Evolutionary conservation across 2,797 vertebrate genomes (phyloP).

Genomic region (Erethizon dorsatum): DNA sequence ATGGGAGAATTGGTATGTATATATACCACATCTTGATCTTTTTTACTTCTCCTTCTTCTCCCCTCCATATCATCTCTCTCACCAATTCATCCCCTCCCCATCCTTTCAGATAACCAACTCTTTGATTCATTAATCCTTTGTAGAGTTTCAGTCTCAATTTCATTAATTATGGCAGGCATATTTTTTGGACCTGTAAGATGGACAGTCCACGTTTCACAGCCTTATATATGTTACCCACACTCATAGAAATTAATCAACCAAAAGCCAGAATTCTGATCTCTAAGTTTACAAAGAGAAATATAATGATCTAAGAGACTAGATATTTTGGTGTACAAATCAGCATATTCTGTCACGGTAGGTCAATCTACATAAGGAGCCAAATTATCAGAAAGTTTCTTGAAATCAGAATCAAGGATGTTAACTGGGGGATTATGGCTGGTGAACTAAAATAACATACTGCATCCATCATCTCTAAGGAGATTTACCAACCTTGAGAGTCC

Average conservation of each 20-base stretch:
- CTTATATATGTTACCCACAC: neutral
- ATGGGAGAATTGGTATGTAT: neutral
- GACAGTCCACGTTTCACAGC: neutral
- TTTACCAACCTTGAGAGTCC: neutral
- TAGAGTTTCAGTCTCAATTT: neutral
- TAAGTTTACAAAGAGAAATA: slow-evolving; percentile 57
- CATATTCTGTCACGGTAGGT: neutral
- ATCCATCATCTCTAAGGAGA: neutral
- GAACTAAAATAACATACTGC: neutral
- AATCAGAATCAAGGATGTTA: neutral
- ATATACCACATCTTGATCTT: neutral
- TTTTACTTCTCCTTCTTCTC: neutral
- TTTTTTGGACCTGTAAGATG: slow-evolving; percentile 2
- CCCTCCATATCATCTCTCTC: neutral
- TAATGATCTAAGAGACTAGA: neutral
- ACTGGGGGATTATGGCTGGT: neutral
- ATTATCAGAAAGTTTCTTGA: slow-evolving; percentile 11
- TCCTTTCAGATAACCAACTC: neutral
- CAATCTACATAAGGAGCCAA: slow-evolving; percentile 22
- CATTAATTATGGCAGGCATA: neutral
- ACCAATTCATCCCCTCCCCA: neutral
- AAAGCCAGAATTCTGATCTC: slow-evolving; percentile 22
- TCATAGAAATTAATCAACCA: neutral
- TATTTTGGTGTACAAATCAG: neutral
- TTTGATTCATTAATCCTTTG: neutral